These are phyloP conservation scores for Amphilophus citrinellus DNA, from an alignment of 2,113 vertebrate species.

Conservation along the genomic window DNA sequence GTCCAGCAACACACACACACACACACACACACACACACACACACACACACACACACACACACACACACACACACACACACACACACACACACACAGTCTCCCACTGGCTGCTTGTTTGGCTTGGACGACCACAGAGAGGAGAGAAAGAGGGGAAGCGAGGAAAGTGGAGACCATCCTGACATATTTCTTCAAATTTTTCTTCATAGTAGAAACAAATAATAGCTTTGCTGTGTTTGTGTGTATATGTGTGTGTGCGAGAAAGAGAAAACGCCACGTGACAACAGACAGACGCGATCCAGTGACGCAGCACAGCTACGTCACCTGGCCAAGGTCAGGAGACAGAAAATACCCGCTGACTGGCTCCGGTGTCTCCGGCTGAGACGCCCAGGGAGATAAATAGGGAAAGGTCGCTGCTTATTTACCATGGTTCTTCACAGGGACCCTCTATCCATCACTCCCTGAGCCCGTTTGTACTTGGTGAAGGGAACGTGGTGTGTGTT, in stretches of 20 bases:
- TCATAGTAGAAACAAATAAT: not conserved
- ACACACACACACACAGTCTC: conserved; percentile 18
- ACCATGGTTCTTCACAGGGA: conserved; percentile 21
- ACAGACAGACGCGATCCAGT: conserved; percentile 22
- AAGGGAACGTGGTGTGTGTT: not conserved
- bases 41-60: conserved; percentile 28
- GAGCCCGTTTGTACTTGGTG: not conserved
- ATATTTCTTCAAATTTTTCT: not conserved
- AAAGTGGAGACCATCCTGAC: conserved; percentile 5
- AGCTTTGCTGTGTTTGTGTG: not conserved
- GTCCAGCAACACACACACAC: conserved; percentile 5
- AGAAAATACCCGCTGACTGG: conserved; percentile 45
- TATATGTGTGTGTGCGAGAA: not conserved
- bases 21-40: conserved; percentile 31
- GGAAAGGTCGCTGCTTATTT: conserved; percentile 36
- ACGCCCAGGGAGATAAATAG: conserved; percentile 34
- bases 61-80: not conserved
- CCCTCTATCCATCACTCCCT: conserved; percentile 44
- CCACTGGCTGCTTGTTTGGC: conserved; percentile 59
- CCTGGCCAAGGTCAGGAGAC: conserved; percentile 57
- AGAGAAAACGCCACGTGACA: conserved; percentile 18
- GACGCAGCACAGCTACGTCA: conserved; percentile 47
- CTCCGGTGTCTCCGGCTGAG: conserved; percentile 43
- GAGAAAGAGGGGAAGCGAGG: conserved; percentile 7
- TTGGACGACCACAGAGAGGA: conserved; percentile 52